These are phyloP conservation scores for Sicus ferrugineus DNA, from an alignment of 2,888 invertebrate species.

Conservation along the genomic window DNA sequence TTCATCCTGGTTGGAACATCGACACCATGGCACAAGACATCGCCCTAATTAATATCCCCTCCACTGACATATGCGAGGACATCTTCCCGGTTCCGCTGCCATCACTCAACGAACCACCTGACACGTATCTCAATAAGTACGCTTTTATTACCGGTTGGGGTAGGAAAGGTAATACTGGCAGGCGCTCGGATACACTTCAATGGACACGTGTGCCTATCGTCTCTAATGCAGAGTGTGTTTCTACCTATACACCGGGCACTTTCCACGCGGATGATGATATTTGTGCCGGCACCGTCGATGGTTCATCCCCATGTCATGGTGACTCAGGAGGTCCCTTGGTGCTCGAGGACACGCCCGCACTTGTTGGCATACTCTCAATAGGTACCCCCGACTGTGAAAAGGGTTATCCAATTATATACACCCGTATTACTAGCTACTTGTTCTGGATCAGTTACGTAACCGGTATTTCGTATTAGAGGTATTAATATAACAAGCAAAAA, in stretches of 20 bases:
- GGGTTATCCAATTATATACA: constrained; percentile 54
- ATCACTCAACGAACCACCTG: neutral
- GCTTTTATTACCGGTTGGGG: neutral
- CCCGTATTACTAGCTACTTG: constrained; percentile 48
- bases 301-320: constrained; percentile 32
- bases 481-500: too few relatives aligned
- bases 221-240: constrained; percentile 46
- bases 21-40: too few relatives aligned
- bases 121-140: neutral
- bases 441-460: constrained; percentile 47
- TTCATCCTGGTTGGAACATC: too few relatives aligned
- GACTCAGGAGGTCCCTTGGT: constrained; percentile 60
- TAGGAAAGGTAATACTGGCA: neutral
- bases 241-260: constrained; percentile 17
- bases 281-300: neutral
- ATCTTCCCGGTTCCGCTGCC: neutral
- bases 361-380: constrained; percentile 56
- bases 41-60: neutral
- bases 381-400: constrained; percentile 49
- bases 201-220: constrained; percentile 49
- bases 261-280: neutral
- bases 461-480: constrained; percentile 1
- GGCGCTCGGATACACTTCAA: constrained; percentile 24
- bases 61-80: neutral
- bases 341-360: constrained; percentile 11